Conservation (phyloP, 2,797 vertebrate species). For the Enteromius trimaculatus region DNA sequence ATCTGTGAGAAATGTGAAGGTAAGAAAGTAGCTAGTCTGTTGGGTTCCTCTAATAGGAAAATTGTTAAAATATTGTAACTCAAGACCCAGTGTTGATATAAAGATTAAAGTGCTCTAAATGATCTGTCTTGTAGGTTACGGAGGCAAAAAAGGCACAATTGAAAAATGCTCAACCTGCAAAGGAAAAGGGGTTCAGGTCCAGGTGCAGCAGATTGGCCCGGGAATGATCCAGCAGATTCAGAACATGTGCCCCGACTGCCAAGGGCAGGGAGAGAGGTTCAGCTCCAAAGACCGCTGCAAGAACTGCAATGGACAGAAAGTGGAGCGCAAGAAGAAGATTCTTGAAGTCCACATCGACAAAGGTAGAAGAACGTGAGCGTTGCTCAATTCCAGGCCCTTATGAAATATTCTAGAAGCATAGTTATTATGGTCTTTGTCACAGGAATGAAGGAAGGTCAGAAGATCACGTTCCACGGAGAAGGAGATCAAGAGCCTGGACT, state of each 20-base stretch:
- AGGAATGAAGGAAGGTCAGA: slow-evolving; percentile 98
- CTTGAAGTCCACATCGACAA: slow-evolving; percentile 96
- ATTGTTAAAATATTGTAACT: neutral
- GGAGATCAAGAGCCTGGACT: slow-evolving; percentile 96
- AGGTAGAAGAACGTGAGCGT: slow-evolving; percentile 63
- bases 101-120: neutral
- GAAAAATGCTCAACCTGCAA: slow-evolving; percentile 93
- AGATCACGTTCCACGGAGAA: slow-evolving; percentile 92
- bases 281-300: slow-evolving; percentile 92
- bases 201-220: slow-evolving; percentile 93
- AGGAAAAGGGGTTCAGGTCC: slow-evolving; percentile 90
- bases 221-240: slow-evolving; percentile 98
- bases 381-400: neutral
- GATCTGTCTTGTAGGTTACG: slow-evolving; percentile 78
- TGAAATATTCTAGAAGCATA: neutral
- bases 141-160: slow-evolving; percentile 91
- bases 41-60: neutral
- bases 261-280: slow-evolving; percentile 93
- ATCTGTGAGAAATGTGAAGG: slow-evolving; percentile 97
- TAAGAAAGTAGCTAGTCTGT: slow-evolving; percentile 62
- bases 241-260: slow-evolving; percentile 91
- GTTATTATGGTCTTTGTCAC: neutral
- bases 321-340: slow-evolving; percentile 92
- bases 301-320: slow-evolving; percentile 90
- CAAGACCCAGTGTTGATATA: neutral